phyloP scores from a whole-genome alignment of 2,888 invertebrate genomes.

The Sinohyriopsis cumingii region DNA sequence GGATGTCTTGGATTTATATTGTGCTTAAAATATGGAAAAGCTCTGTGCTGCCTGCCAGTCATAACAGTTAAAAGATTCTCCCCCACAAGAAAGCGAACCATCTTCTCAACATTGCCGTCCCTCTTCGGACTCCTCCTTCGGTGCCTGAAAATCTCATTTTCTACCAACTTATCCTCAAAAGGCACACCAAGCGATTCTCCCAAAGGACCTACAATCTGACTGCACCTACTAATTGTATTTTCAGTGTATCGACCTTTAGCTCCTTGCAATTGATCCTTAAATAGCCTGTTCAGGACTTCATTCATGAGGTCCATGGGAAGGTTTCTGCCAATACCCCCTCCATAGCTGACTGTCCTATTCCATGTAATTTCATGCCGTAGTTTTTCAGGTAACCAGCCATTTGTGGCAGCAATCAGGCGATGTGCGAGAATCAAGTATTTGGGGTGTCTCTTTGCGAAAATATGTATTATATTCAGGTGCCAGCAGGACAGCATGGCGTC shows the following conservation, averaged over 20 bases:
- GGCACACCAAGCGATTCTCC: slow-evolving; percentile 13
- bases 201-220: slow-evolving; percentile 20
- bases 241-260: slow-evolving; percentile 22
- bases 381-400: slow-evolving; percentile 28
- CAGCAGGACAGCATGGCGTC: slow-evolving; percentile 21
- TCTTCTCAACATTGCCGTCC: slow-evolving; percentile 8
- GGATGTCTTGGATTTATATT: slow-evolving; percentile 2
- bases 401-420: slow-evolving; percentile 17
- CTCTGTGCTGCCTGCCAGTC: background rate
- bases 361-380: slow-evolving; percentile 17
- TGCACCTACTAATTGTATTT: slow-evolving; percentile 5
- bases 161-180: slow-evolving; percentile 13
- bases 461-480: slow-evolving; percentile 14
- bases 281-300: slow-evolving; percentile 29
- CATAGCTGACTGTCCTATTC: slow-evolving; percentile 35
- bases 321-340: slow-evolving; percentile 36
- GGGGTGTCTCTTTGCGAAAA: slow-evolving; percentile 13
- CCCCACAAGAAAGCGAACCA: background rate
- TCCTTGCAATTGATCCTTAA: slow-evolving; percentile 20
- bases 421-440: slow-evolving; percentile 36
- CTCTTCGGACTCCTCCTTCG: slow-evolving; percentile 10
- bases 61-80: background rate
- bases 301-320: slow-evolving; percentile 36
- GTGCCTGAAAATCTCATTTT: slow-evolving; percentile 19
- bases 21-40: slow-evolving; percentile 3